These are phyloP conservation scores for Macroramphosus scolopax DNA, from an alignment of 2,797 vertebrate genomes.

Conservation along the genomic window DNA sequence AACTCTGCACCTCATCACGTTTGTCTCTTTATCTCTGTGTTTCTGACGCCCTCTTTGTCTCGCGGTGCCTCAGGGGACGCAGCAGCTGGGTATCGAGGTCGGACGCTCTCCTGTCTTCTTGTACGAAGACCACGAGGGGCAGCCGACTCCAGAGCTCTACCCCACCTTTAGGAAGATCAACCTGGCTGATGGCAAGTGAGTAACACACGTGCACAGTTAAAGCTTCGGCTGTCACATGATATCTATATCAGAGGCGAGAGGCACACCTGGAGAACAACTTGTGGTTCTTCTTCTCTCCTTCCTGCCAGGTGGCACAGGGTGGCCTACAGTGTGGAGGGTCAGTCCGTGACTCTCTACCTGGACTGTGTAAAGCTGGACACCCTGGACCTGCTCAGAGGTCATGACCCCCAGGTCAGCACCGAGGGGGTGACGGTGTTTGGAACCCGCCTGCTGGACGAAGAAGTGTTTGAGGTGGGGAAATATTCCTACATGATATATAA, in stretches of 20 bases:
- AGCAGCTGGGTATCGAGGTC: slow-evolving; percentile 91
- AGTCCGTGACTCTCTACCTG: slow-evolving; percentile 87
- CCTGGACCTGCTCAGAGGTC: slow-evolving; percentile 83
- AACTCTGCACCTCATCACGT: neutral
- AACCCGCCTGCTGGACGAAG: slow-evolving; percentile 92
- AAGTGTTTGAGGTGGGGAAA: slow-evolving; percentile 90
- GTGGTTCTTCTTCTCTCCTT: slow-evolving; percentile 4
- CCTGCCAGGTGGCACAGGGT: slow-evolving; percentile 91
- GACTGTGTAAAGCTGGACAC: slow-evolving; percentile 90
- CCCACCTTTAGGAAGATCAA: slow-evolving; percentile 91
- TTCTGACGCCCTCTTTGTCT: neutral
- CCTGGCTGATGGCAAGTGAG: slow-evolving; percentile 94
- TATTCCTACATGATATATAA: neutral
- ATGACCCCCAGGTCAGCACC: slow-evolving; percentile 84
- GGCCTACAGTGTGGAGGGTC: slow-evolving; percentile 89
- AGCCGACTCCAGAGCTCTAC: slow-evolving; percentile 89
- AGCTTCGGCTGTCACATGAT: no score
- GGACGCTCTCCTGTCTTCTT: slow-evolving; percentile 93
- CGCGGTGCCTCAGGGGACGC: slow-evolving; percentile 71
- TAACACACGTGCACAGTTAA: slow-evolving; percentile 41
- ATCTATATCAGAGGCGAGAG: neutral
- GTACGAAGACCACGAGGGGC: slow-evolving; percentile 91
- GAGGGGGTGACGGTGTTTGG: slow-evolving; percentile 95
- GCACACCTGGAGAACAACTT: no score
- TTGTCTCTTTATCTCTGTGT: neutral